Base-by-base conservation (phyloP, 2,113 vertebrate genomes). In the Oncorhynchus nerka region DNA sequence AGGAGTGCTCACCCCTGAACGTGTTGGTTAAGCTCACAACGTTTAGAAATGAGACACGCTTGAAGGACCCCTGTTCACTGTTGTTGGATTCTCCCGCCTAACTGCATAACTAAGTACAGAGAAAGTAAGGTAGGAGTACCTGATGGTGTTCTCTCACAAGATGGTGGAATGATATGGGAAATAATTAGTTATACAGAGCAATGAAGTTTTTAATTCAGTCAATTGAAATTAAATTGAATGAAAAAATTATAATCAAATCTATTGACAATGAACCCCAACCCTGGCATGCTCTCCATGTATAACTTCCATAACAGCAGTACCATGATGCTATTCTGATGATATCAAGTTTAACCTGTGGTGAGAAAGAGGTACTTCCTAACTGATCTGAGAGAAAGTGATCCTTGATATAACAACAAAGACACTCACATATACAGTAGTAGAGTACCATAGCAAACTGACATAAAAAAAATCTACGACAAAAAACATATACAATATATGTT, bases 401-500 rank as follows among this genome's bases (percentile, higher is more conserved):
- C 16, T 57, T 57, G 15, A 76, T 20, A 32, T 8, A 61, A 22
- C 16, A 15, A 20, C 32, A 20, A 1, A 68, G 3, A 39, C 19
- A 75, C 64, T 9, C 39, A 62, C 49, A 71, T 57, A 69, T 11
- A 64, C 62, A 7, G 7, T 39, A 39, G 34, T 39, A 5, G 61
- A n/a, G 61, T 22, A 22, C n/a, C n/a, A 7, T 68, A 51, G 62
- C 51, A 59, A 15, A 78, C 7, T 64, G 20, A 20, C 61, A 24
- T 26, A 7, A 62, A n/a, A 62, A 6, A 66, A 39, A 74, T 32
- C 5, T 32, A 32, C 1, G 32, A 34, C 32, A 64, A 22, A 34
- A 79, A 32, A 84, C 74, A 74, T 70, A 68, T 22, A 74, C 74
- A 66, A n/a, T 22, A 19, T 24, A 4, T 15, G 26, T 22, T 34